Evolutionary conservation across 2,888 invertebrate genomes (phyloP), one percentile per base, ranked within the genome.

Genomic region (Nysson spinosus): DNA sequence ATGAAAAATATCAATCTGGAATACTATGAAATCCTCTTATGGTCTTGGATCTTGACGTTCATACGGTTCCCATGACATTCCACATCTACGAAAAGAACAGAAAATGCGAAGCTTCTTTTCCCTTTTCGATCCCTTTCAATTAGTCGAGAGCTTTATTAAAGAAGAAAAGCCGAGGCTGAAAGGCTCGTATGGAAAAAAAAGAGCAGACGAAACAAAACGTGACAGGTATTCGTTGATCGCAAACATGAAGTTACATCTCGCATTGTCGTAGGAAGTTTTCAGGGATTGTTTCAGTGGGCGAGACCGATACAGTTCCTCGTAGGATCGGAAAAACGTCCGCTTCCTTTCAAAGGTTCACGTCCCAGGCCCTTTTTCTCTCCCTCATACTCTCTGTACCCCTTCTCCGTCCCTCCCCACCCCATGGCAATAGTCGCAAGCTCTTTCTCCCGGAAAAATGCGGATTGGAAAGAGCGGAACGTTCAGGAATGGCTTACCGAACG

Each of bases 201-300:
- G 9, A 26, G 26, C 6, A 22, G 6, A 30, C 16, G n/a, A 19
- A 12, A 4, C 22, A 34, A 19, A 32, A 43, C 37, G 11, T 14
- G 14, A 40, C 9, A n/a, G n/a, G 12, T 55, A 64, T 55, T 55
- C 49, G 49, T 28, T 40, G 11, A 64, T 39, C 43, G 49, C 64
- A 54, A 20, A 32, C 37, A 20, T 12, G 47, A 44, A 44, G 50
- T 14, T 35, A 56, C 65, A 51, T 30, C 32, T 39, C 54, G 68
- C 46, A 61, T 68, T 68, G 68, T 68, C 68, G 60, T 52, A 24
- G 51, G 30, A 56, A 68, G 62, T 69, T 69, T 52, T 50, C 49
- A 50, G 35, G 49, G 57, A 69, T 69, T 69, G 69, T 69, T 69
- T 57, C 62, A 17, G 28, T 6, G 47, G 49, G 62, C 62, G 57